Evolutionary conservation across 2,888 invertebrate genomes (phyloP).

Genomic region (Dryomyza anilis): DNA sequence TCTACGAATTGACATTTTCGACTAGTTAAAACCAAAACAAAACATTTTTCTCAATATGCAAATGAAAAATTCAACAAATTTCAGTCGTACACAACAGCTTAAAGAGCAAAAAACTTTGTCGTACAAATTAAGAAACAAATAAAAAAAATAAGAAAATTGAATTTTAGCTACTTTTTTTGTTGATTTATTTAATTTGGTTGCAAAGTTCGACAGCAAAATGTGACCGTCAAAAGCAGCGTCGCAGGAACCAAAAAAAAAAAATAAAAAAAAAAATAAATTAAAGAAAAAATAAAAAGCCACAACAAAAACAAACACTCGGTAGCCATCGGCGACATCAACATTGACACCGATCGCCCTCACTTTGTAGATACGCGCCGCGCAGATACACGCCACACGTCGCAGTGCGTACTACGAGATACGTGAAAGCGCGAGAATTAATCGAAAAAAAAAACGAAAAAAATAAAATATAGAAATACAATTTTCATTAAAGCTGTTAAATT

Average conservation of each 20-base stretch:
- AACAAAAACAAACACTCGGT: not conserved
- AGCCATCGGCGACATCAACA: not conserved
- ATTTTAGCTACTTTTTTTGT: not conserved
- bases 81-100: constrained; percentile 8
- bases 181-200: not conserved
- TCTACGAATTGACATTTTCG: not conserved
- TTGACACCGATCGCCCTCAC: not conserved
- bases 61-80: too few species aligned
- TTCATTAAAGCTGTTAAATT: not conserved
- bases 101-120: constrained; percentile 2
- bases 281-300: too few species aligned
- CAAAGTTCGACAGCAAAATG: too few species aligned
- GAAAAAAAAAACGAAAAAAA: not conserved
- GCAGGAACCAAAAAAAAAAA: too few species aligned
- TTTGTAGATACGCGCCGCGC: not conserved
- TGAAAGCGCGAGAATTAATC: not conserved
- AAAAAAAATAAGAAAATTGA: not conserved
- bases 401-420: not conserved
- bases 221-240: constrained; percentile 7
- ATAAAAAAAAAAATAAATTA: too few species aligned
- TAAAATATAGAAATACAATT: not conserved
- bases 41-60: too few species aligned
- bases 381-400: not conserved
- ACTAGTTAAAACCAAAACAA: not conserved
- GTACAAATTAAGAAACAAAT: too few species aligned